Base-by-base conservation (phyloP, 2,113 vertebrate species). In the Pteropus alecto region DNA sequence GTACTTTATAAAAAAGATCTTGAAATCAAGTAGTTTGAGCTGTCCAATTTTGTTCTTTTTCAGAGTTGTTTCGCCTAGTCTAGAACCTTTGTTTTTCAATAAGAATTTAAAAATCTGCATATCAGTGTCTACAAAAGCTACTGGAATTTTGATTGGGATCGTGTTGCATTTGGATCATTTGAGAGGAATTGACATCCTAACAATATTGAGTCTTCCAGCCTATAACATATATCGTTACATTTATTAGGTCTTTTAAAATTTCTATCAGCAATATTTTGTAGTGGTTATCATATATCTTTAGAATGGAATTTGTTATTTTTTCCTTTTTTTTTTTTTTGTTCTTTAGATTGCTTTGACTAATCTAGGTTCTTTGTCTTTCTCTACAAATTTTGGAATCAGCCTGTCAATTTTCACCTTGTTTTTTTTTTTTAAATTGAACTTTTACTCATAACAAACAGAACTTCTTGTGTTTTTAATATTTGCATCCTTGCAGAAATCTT, bases 381-480 rank as follows among this genome's bases (percentile, higher is more conserved):
- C 56, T 82, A 82, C 16, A 61, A 61, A 82, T 82, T 61, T 61
- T 82, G 43, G 79, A 35, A 82, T 82, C 38, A 82, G 58, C 26
- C 24, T 58, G 54, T 43, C 78, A 43, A 82, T 82, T 82, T 61
- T 38, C 38, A 38, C 38, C 15, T 79, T 60, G 8, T 28, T 73
- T 83, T 77, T 90, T 60, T 65, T 65, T 81, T 92, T 94, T 61
- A 79, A 90, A 33, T 94, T 84, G 71, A 85, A 81, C 85, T 93
- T 93, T 91, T 88, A 92, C 56, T 95, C 0, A 68, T 30, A 74
- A 70, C 12, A 61, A 93, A 87, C 43, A 94, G 93, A 54, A 46
- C 33, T 54, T 70, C 56, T 18, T 90, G 26, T 71, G 68, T 95
- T 96, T 43, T 92, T 65, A 95, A 77, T 84, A n/a, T 94, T 93